phyloP scores from a whole-genome alignment of 2,888 invertebrate species.

The Adelphocoris suturalis region DNA sequence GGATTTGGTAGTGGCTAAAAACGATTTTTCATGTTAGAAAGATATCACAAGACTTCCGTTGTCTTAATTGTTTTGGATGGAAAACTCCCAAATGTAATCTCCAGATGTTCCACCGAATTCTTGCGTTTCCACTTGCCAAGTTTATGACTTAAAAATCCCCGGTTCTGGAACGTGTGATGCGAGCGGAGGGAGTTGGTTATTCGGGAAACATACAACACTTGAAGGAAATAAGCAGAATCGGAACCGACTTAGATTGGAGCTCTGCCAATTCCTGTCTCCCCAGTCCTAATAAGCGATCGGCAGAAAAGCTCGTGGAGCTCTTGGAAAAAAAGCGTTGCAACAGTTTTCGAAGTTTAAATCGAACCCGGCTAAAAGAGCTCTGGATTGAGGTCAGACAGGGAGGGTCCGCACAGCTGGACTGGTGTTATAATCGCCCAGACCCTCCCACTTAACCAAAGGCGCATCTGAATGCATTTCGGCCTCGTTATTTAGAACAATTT shows the following conservation, averaged over 20 bases:
- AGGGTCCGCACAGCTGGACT: not conserved
- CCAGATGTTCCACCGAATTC: not conserved
- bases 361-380: not conserved
- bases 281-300: not conserved
- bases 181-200: not conserved
- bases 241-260: not conserved
- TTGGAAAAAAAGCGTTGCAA: not conserved
- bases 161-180: not conserved
- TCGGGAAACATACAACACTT: not conserved
- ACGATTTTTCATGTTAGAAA: too few relatives aligned
- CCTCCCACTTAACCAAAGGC: not conserved
- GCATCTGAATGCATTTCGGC: slow-evolving; percentile 3
- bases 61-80: too few relatives aligned
- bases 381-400: slow-evolving; percentile 9
- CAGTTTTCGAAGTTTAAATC: not conserved
- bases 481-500: too few relatives aligned
- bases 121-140: slow-evolving; percentile 11
- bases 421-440: not conserved
- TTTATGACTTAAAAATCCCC: not conserved
- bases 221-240: not conserved
- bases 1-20: too few relatives aligned
- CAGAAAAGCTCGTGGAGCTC: not conserved
- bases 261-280: not conserved
- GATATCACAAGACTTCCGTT: too few relatives aligned
- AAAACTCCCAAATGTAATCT: not conserved